These are phyloP conservation scores for Porphyrio hochstetteri DNA, from an alignment of 2,113 vertebrate species.

Conservation along the genomic window DNA sequence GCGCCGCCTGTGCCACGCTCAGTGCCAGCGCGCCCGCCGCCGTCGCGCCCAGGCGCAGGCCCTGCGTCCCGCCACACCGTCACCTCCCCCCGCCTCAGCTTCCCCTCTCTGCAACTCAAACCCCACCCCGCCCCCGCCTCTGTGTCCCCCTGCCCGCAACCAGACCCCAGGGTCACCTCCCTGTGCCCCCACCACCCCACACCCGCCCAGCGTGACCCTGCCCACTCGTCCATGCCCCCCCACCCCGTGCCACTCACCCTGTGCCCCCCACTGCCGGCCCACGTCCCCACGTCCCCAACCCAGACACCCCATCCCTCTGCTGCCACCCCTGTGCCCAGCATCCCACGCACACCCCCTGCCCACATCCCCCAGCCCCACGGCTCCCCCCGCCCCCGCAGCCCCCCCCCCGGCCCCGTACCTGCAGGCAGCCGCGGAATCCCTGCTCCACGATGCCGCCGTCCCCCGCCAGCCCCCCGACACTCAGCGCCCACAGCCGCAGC, in stretches of 20 bases:
- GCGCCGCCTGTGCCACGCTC: slow-evolving; percentile 77
- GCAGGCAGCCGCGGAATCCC: slow-evolving; percentile 90
- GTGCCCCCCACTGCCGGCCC: rapidly evolving
- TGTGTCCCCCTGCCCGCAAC: not conserved
- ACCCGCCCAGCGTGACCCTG: too few relatives aligned
- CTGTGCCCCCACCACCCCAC: too few relatives aligned
- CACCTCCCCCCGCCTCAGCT: not conserved
- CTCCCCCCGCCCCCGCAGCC: too few relatives aligned
- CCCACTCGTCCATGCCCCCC: too few relatives aligned
- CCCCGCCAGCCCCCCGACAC: slow-evolving; percentile 77
- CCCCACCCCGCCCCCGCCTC: not conserved
- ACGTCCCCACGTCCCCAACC: not conserved
- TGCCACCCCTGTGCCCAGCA: too few relatives aligned
- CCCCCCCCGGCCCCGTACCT: slow-evolving; percentile 69
- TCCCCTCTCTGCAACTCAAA: not conserved
- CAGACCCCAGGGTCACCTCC: not conserved
- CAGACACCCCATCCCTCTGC: not conserved
- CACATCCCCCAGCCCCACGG: too few relatives aligned
- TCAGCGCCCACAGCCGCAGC: slow-evolving; percentile 81
- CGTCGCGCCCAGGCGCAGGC: slow-evolving; percentile 80
- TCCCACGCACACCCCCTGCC: too few relatives aligned
- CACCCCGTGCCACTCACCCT: too few relatives aligned
- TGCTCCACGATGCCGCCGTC: slow-evolving; percentile 75
- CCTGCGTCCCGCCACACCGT: slow-evolving; percentile 56
- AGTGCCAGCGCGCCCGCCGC: slow-evolving; percentile 45